phyloP scores from a whole-genome alignment of 2,888 invertebrate species.

The Lochmaea crataegi region DNA sequence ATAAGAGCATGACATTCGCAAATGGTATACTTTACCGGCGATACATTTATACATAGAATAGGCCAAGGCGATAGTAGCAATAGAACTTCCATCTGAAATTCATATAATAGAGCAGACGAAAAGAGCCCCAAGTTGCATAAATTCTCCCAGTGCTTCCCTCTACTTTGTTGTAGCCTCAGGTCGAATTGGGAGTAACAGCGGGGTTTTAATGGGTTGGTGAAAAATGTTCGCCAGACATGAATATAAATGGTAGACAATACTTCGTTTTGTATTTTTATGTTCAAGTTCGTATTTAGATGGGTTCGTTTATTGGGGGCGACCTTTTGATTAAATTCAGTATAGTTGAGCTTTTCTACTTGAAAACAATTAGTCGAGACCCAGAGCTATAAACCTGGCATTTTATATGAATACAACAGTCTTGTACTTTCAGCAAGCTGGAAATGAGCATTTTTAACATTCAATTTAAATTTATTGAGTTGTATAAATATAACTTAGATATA shows the following conservation, averaged over 20 bases:
- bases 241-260: conserved; percentile 48
- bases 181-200: conserved; percentile 44
- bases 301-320: not conserved
- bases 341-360: not conserved
- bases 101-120: conserved; percentile 52
- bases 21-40: conserved; percentile 49
- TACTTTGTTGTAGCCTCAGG: conserved; percentile 51
- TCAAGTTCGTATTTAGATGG: conserved; percentile 1
- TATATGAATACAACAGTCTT: not conserved
- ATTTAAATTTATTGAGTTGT: too few species aligned
- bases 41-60: conserved; percentile 50
- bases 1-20: conserved; percentile 42
- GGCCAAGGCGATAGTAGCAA: conserved; percentile 43
- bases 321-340: not conserved
- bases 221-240: conserved; percentile 43
- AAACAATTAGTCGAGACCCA: not conserved
- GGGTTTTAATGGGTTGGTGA: conserved; percentile 47
- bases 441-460: too few species aligned
- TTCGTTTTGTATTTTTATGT: conserved; percentile 36
- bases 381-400: not conserved
- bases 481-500: too few species aligned
- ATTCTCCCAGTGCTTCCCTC: conserved; percentile 51
- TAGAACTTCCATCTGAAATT: conserved; percentile 47
- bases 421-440: not conserved
- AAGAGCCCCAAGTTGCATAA: conserved; percentile 51